phyloP scores from a whole-genome alignment of 2,113 vertebrate genomes.

The Xerus inauris region DNA sequence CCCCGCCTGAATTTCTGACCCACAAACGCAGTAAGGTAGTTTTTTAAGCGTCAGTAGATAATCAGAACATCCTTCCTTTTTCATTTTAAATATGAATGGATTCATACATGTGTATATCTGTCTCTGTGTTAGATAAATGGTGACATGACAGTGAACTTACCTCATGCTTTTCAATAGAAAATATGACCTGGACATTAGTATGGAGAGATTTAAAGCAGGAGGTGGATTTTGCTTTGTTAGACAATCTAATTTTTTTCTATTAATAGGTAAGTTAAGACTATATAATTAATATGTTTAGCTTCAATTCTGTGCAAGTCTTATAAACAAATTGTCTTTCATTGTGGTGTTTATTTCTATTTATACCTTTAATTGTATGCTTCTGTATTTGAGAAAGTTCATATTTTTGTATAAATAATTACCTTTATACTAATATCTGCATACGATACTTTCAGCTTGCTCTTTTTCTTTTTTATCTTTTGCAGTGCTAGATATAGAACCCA shows the following conservation, averaged over 20 bases:
- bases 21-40: no score
- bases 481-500: no score
- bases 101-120: no score
- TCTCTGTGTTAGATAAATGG: no score
- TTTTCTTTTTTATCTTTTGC: neutral
- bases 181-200: neutral
- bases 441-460: neutral
- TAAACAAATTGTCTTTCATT: neutral
- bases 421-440: neutral
- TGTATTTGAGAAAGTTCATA: neutral
- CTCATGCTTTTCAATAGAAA: neutral
- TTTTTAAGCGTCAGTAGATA: neutral
- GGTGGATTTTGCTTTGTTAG: neutral
- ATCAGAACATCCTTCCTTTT: neutral
- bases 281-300: neutral
- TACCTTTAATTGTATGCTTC: neutral
- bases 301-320: neutral
- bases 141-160: no score
- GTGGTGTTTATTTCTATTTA: neutral
- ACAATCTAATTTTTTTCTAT: slow-evolving; percentile 1
- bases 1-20: neutral
- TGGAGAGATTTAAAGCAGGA: neutral
- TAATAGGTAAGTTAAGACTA: slow-evolving; percentile 22
- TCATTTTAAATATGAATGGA: neutral
- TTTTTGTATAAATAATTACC: neutral